Percentiles rank a stretch among this genome's conserved stretches.
Evolutionary conservation across 2,888 invertebrate genomes (phyloP).

Genomic region (Perithous albicinctus): DNA sequence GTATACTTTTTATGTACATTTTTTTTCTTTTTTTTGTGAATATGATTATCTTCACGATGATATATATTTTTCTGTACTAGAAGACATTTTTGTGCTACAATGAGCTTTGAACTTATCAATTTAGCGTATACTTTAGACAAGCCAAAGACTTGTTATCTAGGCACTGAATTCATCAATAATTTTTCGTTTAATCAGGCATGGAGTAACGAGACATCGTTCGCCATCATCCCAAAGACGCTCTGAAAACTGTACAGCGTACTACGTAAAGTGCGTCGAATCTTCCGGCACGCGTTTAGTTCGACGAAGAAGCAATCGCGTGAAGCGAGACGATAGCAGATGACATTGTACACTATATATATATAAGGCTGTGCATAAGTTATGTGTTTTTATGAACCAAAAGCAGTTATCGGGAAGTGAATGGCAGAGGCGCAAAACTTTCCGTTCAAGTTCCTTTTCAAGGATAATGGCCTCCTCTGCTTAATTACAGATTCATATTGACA

Average conservation of each 20-base stretch:
- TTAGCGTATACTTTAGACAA: background rate
- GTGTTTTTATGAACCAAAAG: conserved; percentile 12
- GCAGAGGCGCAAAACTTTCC: background rate
- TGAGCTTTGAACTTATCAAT: background rate
- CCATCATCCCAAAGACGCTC: conserved; percentile 16
- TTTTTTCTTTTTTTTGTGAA: background rate
- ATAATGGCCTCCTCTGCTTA: conserved; percentile 1
- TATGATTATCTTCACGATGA: background rate
- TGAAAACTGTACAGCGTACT: conserved; percentile 46
- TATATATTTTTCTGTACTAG: background rate
- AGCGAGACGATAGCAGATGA: background rate
- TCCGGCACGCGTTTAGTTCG: background rate
- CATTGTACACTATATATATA: conserved; percentile 19
- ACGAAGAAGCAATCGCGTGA: conserved; percentile 24
- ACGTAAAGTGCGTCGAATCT: conserved; percentile 44
- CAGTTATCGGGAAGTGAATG: background rate
- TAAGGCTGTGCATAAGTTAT: conserved; percentile 39
- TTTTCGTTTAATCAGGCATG: conserved; percentile 23
- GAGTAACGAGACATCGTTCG: conserved; percentile 8
- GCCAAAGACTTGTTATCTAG: background rate
- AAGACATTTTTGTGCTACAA: background rate
- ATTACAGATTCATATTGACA: background rate
- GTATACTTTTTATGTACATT: background rate
- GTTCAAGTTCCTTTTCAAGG: conserved; percentile 12
- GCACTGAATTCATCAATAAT: background rate